Evolutionary conservation across 1,140 invertebrate species (phyloP).

Genomic region (Limonius californicus): DNA sequence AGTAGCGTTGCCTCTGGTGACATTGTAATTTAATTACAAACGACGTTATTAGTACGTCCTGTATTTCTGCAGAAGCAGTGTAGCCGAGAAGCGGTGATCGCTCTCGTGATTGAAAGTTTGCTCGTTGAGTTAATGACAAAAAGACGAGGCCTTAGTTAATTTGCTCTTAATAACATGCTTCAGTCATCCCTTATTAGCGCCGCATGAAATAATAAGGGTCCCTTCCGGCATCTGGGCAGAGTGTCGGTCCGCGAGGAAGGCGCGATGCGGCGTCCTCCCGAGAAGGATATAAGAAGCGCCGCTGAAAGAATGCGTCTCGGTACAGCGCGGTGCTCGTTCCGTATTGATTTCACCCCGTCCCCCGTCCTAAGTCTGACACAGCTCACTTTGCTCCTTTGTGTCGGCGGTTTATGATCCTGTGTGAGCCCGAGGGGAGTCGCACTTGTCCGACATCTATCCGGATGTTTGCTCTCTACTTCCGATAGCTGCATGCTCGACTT

Average conservation of each 20-base stretch:
- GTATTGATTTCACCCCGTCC: constrained; percentile 14
- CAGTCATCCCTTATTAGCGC: background rate
- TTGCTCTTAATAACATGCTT: background rate
- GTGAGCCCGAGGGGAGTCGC: constrained; percentile 10
- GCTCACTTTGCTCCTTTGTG: constrained; percentile 14
- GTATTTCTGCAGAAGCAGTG: too few species aligned
- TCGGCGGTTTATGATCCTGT: constrained; percentile 13
- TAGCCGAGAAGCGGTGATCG: too few species aligned
- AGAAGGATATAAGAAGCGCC: background rate
- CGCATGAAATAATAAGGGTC: background rate
- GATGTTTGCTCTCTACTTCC: constrained; percentile 13
- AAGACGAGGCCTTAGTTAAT: background rate
- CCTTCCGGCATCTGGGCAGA: background rate
- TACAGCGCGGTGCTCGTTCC: background rate
- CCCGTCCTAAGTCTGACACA: constrained; percentile 3
- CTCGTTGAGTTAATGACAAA: background rate
- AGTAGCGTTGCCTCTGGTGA: too few species aligned
- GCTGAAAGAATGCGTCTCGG: constrained; percentile 9
- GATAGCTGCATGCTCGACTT: constrained; percentile 12
- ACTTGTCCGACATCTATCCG: constrained; percentile 14
- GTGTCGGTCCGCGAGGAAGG: background rate
- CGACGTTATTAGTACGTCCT: too few species aligned
- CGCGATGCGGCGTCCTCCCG: background rate
- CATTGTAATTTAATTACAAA: too few species aligned
- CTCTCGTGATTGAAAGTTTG: too few species aligned